phyloP scores from a whole-genome alignment of 2,888 invertebrate genomes.

The Arctia plantaginis region DNA sequence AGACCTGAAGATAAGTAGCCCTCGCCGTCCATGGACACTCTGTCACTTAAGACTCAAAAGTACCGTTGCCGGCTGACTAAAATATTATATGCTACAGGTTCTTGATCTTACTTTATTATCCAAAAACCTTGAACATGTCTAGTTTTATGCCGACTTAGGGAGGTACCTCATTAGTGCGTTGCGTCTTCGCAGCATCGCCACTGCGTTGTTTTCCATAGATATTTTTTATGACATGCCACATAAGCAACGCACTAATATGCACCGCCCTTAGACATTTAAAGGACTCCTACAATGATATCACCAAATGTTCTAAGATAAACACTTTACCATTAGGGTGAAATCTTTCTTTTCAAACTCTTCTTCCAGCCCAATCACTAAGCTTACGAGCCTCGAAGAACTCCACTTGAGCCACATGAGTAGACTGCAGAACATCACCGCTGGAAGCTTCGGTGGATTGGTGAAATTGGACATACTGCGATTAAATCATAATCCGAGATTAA shows the following conservation, averaged over 20 bases:
- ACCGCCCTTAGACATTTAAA: too few species aligned
- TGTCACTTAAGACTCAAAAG: too few species aligned
- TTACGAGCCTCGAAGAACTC: constrained; percentile 87
- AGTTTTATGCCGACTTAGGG: background rate
- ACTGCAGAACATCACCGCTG: constrained; percentile 85
- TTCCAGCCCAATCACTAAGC: constrained; percentile 84
- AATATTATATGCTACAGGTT: background rate
- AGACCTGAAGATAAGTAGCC: background rate
- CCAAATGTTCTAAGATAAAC: background rate
- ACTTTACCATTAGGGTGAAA: background rate
- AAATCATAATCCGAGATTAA: constrained; percentile 87
- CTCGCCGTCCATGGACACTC: background rate
- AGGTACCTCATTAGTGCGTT: too few species aligned
- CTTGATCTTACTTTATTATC: background rate
- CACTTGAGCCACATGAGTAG: constrained; percentile 88
- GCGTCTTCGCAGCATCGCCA: too few species aligned
- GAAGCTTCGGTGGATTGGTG: constrained; percentile 61
- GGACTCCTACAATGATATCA: background rate
- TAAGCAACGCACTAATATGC: too few species aligned
- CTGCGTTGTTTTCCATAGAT: too few species aligned
- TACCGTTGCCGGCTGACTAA: too few species aligned
- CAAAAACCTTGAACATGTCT: background rate
- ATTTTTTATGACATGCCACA: too few species aligned
- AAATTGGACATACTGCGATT: constrained; percentile 86
- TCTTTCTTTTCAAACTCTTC: background rate